Base-by-base conservation (phyloP, 2,888 invertebrate species). In the Oscheius onirici region DNA sequence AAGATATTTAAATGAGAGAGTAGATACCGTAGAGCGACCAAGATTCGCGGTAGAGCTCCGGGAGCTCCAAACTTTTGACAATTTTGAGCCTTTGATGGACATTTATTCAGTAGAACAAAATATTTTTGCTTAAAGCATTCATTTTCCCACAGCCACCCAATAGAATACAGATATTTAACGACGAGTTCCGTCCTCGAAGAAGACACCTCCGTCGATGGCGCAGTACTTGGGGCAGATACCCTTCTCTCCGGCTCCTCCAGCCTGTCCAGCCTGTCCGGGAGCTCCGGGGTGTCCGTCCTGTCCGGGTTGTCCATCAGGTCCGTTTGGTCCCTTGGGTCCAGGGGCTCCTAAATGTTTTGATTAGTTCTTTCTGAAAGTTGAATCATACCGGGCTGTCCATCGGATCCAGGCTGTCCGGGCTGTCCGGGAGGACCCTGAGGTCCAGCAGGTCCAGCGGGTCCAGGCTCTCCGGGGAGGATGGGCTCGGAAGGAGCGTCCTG, bases 121-220 rank as follows among this genome's bases (percentile, higher is more conserved):
- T n/a, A n/a, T n/a, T n/a, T n/a, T 34, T 34, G 34, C 34, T 34
- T 34, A 34, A 34, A 34, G 34, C 34, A 34, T 34, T 34, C 34
- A 34, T 34, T 34, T 34, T 34, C 34, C 34, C 34, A 34, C 34
- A 34, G 5, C 34, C 3, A 34, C 34, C 34, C 34, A 34, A 34
- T 34, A 34, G 8, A 6, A 34, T 34, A 34, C 34, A 34, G 34
- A 11, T 28, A 58, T 55, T 78, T 80, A 80, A 71, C 82, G 80
- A 54, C 82, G 79, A 54, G 84, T 86, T 77, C 85, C 85, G 75
- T 86, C 85, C 78, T 86, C 85, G 84, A 86, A 86, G 85, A 86
- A 86, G 73, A 86, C 84, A 78, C 80, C 80, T 73, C 80, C 80
- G 72, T 80, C 80, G 71, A 80, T 71, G 70, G 80, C 80, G 72